Evolutionary conservation across 2,888 invertebrate genomes (phyloP).

Genomic region (Dugesia japonica): DNA sequence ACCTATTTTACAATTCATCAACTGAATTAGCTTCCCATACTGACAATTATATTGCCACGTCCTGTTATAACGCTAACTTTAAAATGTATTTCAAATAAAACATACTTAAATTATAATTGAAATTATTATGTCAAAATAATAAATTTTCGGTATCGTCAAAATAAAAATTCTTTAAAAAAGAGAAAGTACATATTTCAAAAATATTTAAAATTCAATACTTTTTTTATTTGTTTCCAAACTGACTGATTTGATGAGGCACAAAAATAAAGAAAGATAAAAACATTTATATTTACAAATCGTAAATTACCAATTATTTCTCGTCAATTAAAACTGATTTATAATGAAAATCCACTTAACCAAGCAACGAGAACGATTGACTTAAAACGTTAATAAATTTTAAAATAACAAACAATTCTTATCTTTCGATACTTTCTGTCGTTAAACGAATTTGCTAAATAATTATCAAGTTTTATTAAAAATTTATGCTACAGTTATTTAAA

Average conservation of each 20-base stretch:
- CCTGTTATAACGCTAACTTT: neutral
- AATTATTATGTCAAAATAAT: too few relatives aligned
- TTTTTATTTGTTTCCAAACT: neutral
- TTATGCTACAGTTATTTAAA: neutral
- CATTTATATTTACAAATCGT: slow-evolving; percentile 1
- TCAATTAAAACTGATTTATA: slow-evolving; percentile 16
- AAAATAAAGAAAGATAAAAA: neutral
- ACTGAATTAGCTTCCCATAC: neutral
- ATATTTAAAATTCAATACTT: slow-evolving; percentile 5
- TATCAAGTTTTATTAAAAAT: slow-evolving; percentile 9
- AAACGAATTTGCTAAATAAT: neutral
- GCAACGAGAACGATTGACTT: slow-evolving; percentile 3
- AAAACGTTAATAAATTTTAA: neutral
- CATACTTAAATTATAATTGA: neutral
- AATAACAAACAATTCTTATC: slow-evolving; percentile 5
- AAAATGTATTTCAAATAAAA: neutral
- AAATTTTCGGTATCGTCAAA: too few relatives aligned
- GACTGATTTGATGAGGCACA: neutral
- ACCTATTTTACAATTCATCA: neutral
- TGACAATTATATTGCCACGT: neutral
- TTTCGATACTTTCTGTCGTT: neutral
- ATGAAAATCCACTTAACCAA: neutral
- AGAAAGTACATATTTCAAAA: neutral
- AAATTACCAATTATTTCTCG: slow-evolving; percentile 11
- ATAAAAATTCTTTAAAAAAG: too few relatives aligned